A percentile compares a stretch with the other conserved stretches of the same genome.
Evolutionary conservation across 2,113 vertebrate species (phyloP).

Genomic region (Zosterops lateralis): DNA sequence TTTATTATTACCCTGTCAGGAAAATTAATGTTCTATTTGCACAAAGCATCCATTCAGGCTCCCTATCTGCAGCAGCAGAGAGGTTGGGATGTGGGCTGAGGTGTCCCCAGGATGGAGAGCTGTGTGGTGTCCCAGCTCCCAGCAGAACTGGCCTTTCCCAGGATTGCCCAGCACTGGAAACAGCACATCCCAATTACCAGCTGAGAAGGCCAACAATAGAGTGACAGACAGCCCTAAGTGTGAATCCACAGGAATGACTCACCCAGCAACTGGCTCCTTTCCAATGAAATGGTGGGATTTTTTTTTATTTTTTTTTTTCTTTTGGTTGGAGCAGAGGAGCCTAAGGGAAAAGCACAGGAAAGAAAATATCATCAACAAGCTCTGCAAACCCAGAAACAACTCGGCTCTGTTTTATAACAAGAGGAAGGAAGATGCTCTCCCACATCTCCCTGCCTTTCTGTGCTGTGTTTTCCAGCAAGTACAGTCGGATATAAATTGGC

Average conservation of each 20-base stretch:
- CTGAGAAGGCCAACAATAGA: background rate
- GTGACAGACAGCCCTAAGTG: background rate
- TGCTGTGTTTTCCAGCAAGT: background rate
- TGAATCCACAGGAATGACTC: background rate
- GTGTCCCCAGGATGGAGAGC: background rate
- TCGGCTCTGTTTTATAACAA: background rate
- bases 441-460: background rate
- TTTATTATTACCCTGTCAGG: constrained; percentile 53
- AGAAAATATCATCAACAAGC: background rate
- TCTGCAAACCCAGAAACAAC: background rate
- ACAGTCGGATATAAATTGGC: fast-evolving
- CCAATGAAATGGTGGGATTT: background rate
- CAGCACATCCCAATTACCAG: background rate
- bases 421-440: background rate
- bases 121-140: background rate
- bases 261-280: background rate
- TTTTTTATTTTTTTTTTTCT: background rate
- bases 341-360: background rate
- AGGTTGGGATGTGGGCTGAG: background rate
- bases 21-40: constrained; percentile 58
- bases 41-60: background rate
- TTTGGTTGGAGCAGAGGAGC: background rate
- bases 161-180: background rate
- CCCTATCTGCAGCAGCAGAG: background rate
- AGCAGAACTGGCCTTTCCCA: background rate